Percentiles rank a stretch among this genome's conserved stretches.
Evolutionary conservation across 35 echinoderm and acorn worm species (phyloP).

Genomic region (Ptychodera flava): DNA sequence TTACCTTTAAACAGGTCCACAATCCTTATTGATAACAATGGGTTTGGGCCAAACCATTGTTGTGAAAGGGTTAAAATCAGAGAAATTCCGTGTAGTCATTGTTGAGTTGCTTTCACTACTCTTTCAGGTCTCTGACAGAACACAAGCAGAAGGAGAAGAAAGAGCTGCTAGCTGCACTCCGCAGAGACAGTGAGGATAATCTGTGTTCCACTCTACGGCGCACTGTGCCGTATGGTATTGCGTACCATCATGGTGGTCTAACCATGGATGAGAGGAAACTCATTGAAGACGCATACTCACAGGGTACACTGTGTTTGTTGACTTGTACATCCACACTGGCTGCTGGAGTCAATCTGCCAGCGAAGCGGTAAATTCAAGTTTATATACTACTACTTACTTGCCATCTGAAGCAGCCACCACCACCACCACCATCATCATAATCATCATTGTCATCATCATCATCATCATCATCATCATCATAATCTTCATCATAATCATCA

Average conservation of each 20-base stretch:
- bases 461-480: no score
- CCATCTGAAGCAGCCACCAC: no score
- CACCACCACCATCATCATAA: no score
- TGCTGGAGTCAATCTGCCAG: slow-evolving; percentile 86
- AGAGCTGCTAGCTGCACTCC: slow-evolving; percentile 46
- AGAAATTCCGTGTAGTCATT: no score
- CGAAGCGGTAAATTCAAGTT: slow-evolving; percentile 52
- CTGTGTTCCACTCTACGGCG: slow-evolving; percentile 70
- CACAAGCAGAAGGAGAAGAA: slow-evolving; percentile 76
- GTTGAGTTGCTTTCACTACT: no score
- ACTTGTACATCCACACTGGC: slow-evolving; percentile 81
- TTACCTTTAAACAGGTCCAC: no score
- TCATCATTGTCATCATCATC: no score
- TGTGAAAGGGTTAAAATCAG: no score
- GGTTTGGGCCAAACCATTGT: no score
- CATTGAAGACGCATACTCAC: slow-evolving; percentile 79
- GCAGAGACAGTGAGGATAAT: slow-evolving; percentile 76
- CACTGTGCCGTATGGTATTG: slow-evolving; percentile 71
- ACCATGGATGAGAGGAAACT: slow-evolving; percentile 96
- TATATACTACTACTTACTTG: no score
- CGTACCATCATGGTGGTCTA: slow-evolving; percentile 85
- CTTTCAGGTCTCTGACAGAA: slow-evolving; percentile 46
- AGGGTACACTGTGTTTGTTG: slow-evolving; percentile 75
- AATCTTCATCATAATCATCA: no score
- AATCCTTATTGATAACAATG: no score